Base-by-base conservation (phyloP, 1,140 invertebrate species). In the Bombus pascuorum region DNA sequence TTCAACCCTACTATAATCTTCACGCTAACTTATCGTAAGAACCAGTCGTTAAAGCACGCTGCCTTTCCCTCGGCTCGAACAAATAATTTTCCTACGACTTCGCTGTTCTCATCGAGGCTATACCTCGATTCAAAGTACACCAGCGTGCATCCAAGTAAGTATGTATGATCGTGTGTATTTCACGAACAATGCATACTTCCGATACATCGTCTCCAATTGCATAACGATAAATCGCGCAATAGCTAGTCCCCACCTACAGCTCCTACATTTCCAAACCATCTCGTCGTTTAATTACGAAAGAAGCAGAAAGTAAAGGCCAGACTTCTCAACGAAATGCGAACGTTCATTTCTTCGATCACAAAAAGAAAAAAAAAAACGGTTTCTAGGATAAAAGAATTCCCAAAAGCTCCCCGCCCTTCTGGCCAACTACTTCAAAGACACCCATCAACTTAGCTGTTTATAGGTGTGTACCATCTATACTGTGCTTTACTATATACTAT, bases 1-100 rank as follows among this genome's bases (percentile, higher is more conserved):
- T 87, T 89, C 85, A 89, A 87, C 77, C 78, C 85, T 83, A 72
- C 86, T 71, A 81, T 87, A 79, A 90, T 90, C 81, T 90, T 90
- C 85, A 85, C 81, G 85, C 68, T 87, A 66, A 84, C 76, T 87
- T 87, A 83, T 86, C 75, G 65, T 83, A 89, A 83, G 72, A 80
- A 89, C 65, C 81, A 83, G 86, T 89, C 88, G 81, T 85, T 81
- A 74, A 87, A 81, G 65, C 82, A 34, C 25, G 70, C 25, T 32
- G 76, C 76, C 53, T 85, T 57, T 65, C 47, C 71, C 53, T 34
- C 22, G 13, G 44, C 0, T 39, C 70, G 34, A 53, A 57, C 44
- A 81, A 74, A 75, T 57, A 68, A 80, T 81, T 74, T 62, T 42
- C 34, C 18, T 57, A 71, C 59, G 32, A 59, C 32, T 83, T 34